phyloP scores from a whole-genome alignment of 2,888 invertebrate species.

The Miltochrista miniata region DNA sequence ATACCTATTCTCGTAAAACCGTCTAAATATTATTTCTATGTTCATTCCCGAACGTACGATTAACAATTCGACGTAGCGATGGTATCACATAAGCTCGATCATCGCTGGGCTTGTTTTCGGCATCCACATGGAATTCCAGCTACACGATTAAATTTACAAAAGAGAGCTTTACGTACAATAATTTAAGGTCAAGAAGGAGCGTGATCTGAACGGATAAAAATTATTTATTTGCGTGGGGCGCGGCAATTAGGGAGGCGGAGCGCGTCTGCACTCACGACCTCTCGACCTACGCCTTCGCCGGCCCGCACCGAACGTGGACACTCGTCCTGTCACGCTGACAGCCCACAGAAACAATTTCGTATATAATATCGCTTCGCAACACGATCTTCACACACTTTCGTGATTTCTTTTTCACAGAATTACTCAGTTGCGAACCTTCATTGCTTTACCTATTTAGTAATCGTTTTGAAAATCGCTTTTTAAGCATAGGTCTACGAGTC shows the following conservation, averaged over 20 bases:
- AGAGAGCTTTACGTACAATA: constrained; percentile 68
- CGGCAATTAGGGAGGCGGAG: constrained; percentile 82
- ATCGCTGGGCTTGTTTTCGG: constrained; percentile 50
- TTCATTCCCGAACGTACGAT: constrained; percentile 55
- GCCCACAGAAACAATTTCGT: constrained; percentile 57
- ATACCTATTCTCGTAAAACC: too few relatives aligned
- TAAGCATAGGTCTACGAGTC: too few relatives aligned
- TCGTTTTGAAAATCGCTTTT: too few relatives aligned
- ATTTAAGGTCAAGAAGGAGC: constrained; percentile 78
- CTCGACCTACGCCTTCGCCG: constrained; percentile 59
- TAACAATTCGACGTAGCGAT: constrained; percentile 73
- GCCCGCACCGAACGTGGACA: constrained; percentile 50
- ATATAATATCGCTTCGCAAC: constrained; percentile 59
- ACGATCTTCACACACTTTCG: constrained; percentile 56
- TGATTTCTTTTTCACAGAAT: constrained; percentile 32
- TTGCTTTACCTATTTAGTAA: too few relatives aligned
- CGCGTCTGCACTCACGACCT: constrained; percentile 77
- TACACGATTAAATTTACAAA: constrained; percentile 65
- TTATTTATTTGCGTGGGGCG: constrained; percentile 82
- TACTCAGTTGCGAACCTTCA: too few relatives aligned
- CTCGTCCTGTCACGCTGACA: constrained; percentile 59
- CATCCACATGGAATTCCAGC: constrained; percentile 46
- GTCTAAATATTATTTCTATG: constrained; percentile 60
- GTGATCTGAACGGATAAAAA: constrained; percentile 77
- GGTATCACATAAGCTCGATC: constrained; percentile 57